These are phyloP conservation scores for Decapterus maruadsi DNA, from an alignment of 2,797 vertebrate genomes.

Conservation along the genomic window DNA sequence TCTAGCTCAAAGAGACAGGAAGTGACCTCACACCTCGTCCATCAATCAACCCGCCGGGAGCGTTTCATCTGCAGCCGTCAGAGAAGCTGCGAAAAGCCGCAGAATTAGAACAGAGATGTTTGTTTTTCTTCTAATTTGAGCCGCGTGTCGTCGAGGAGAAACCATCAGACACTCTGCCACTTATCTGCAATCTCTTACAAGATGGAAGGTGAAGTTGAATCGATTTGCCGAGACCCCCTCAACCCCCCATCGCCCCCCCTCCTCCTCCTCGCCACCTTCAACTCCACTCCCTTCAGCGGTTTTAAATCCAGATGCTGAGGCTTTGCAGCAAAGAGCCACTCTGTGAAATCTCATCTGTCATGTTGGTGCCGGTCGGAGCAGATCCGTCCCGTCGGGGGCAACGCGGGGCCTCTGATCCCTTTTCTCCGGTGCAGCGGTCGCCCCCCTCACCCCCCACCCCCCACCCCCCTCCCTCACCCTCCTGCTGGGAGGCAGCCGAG, in stretches of 20 bases:
- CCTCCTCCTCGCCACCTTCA: neutral
- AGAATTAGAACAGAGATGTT: neutral
- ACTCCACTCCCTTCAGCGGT: neutral
- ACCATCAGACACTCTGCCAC: neutral
- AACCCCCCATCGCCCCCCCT: neutral
- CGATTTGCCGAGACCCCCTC: conserved; percentile 20
- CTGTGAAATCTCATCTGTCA: conserved; percentile 56
- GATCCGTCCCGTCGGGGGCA: conserved; percentile 34
- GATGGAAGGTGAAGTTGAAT: conserved; percentile 15
- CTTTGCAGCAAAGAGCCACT: conserved; percentile 34
- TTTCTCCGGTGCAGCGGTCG: neutral
- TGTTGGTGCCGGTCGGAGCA: conserved; percentile 38
- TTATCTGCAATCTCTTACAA: conserved; percentile 30
- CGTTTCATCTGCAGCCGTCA: conserved; percentile 26
- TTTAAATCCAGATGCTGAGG: conserved; percentile 43
- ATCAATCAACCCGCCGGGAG: conserved; percentile 9
- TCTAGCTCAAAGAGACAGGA: conserved; percentile 10
- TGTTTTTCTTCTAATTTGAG: conserved; percentile 6
- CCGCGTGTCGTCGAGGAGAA: neutral
- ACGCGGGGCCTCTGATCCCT: conserved; percentile 24
- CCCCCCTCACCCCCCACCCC: neutral
- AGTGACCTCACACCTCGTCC: conserved; percentile 29
- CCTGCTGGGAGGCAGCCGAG: conserved; percentile 23
- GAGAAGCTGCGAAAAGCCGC: neutral
- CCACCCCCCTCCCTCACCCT: neutral